Evolutionary conservation across 2,797 vertebrate species (phyloP).

Genomic region (Podargus strigoides): DNA sequence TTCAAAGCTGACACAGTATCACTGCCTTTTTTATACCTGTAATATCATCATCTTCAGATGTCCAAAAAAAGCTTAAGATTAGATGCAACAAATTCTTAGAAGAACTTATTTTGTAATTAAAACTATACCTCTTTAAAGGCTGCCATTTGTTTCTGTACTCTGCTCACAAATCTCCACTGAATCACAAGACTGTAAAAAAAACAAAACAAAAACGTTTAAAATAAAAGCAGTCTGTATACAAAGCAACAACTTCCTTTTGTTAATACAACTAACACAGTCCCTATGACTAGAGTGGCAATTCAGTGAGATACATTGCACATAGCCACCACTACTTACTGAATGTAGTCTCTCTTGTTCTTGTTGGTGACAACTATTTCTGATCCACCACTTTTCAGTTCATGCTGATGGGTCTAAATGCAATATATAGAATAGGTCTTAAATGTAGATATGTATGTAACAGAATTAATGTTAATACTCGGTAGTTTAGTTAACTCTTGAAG

Average conservation of each 20-base stretch:
- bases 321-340: slow-evolving; percentile 83
- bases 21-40: not conserved
- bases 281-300: not conserved
- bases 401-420: slow-evolving; percentile 89
- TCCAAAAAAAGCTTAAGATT: not conserved
- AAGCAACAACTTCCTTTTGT: not conserved
- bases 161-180: slow-evolving; percentile 97
- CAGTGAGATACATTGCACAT: not conserved
- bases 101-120: not conserved
- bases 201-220: not conserved
- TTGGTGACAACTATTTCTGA: slow-evolving; percentile 91
- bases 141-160: slow-evolving; percentile 94
- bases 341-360: slow-evolving; percentile 95
- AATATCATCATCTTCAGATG: not conserved
- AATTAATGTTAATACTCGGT: not conserved
- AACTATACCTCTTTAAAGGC: slow-evolving; percentile 91
- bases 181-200: slow-evolving; percentile 87
- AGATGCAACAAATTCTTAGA: not conserved
- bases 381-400: slow-evolving; percentile 87
- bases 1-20: not conserved
- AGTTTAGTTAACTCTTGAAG: not conserved
- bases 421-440: not conserved
- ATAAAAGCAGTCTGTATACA: not conserved
- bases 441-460: not conserved
- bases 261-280: not conserved